phyloP scores from a whole-genome alignment of 2,888 invertebrate species.

The Platycnemis pennipes region DNA sequence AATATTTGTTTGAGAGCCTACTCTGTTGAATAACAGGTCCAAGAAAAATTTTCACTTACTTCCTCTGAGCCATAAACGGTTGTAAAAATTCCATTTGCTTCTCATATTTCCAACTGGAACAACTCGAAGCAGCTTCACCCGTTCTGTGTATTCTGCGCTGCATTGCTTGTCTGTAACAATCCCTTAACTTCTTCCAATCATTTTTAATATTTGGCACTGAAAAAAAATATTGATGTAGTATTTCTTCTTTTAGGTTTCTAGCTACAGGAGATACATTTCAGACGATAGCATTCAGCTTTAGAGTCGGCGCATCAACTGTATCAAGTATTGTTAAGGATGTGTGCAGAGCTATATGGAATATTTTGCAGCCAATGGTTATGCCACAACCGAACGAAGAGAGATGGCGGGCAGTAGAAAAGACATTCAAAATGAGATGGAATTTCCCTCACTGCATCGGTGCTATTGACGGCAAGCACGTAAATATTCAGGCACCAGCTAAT shows the following conservation, averaged over 20 bases:
- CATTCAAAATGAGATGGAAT: constrained; percentile 73
- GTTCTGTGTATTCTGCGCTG: too few relatives aligned
- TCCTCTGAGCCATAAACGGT: too few relatives aligned
- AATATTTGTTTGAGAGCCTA: too few relatives aligned
- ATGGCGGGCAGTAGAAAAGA: constrained; percentile 69
- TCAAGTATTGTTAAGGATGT: constrained; percentile 75
- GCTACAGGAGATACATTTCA: not conserved
- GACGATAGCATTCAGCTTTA: constrained; percentile 71
- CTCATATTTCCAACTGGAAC: too few relatives aligned
- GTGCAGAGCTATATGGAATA: constrained; percentile 75
- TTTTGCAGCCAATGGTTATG: constrained; percentile 70
- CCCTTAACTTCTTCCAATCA: too few relatives aligned
- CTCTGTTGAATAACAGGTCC: too few relatives aligned
- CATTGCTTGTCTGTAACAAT: too few relatives aligned
- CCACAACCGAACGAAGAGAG: not conserved
- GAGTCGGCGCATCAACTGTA: constrained; percentile 75
- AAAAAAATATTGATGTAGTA: too few relatives aligned
- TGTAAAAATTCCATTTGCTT: too few relatives aligned
- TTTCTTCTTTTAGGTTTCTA: not conserved
- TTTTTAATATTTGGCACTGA: too few relatives aligned
- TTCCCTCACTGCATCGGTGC: constrained; percentile 74
- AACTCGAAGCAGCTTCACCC: too few relatives aligned
- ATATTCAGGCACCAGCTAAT: constrained; percentile 72
- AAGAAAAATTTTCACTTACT: too few relatives aligned
- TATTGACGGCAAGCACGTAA: constrained; percentile 74